phyloP scores from a whole-genome alignment of 2,888 invertebrate species.

The Eueremaeus valkanovi region DNA sequence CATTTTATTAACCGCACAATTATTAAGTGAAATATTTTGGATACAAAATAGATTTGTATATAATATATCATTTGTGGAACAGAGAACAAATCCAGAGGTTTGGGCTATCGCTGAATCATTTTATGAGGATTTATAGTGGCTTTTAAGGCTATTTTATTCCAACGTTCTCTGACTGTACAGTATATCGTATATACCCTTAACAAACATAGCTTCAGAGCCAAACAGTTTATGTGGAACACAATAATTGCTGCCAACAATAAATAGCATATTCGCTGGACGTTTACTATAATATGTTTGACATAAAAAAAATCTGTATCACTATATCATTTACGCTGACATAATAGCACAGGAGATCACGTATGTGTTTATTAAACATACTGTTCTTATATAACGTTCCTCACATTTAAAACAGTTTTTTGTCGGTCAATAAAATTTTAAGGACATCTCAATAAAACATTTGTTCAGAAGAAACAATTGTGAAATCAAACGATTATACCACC shows the following conservation, averaged over 20 bases:
- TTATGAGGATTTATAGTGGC: slow-evolving; percentile 22
- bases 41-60: slow-evolving; percentile 27
- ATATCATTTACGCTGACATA: not conserved
- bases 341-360: not conserved
- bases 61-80: slow-evolving; percentile 16
- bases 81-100: slow-evolving; percentile 4
- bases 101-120: slow-evolving; percentile 21
- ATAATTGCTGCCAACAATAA: not conserved
- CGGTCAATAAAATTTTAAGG: too few relatives aligned
- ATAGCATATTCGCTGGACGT: not conserved
- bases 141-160: not conserved
- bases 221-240: slow-evolving; percentile 22
- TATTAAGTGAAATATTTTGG: slow-evolving; percentile 15
- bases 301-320: slow-evolving; percentile 15
- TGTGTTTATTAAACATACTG: not conserved
- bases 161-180: not conserved
- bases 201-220: not conserved
- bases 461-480: too few relatives aligned
- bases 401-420: not conserved
- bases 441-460: too few relatives aligned
- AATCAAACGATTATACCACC: too few relatives aligned
- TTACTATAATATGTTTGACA: not conserved
- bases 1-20: slow-evolving; percentile 27
- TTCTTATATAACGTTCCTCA: not conserved
- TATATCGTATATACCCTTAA: not conserved